phyloP scores from a whole-genome alignment of 2,888 invertebrate genomes.

The Perizoma affinitatum region DNA sequence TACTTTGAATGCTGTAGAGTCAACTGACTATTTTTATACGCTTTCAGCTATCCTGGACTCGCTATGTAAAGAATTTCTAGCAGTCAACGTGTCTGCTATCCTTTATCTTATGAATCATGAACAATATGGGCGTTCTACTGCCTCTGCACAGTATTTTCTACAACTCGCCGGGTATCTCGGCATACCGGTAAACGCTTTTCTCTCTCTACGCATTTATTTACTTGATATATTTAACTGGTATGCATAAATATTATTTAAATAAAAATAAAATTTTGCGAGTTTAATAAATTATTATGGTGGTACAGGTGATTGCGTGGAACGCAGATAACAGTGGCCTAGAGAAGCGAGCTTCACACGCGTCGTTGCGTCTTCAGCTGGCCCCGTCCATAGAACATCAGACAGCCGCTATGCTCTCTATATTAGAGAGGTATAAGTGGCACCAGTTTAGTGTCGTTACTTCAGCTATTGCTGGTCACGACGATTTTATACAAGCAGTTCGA shows the following conservation, averaged over 20 bases:
- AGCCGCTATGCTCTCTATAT: constrained; percentile 96
- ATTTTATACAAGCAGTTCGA: constrained; percentile 96
- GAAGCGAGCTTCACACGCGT: constrained; percentile 92
- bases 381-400: constrained; percentile 98
- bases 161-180: constrained; percentile 97
- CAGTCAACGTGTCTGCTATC: constrained; percentile 95
- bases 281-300: constrained; percentile 9
- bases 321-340: constrained; percentile 97
- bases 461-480: constrained; percentile 96
- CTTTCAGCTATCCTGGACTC: constrained; percentile 93
- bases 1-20: constrained; percentile 39
- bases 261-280: not conserved
- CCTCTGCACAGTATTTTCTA: constrained; percentile 96
- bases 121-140: constrained; percentile 95
- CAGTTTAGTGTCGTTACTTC: constrained; percentile 97
- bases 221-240: constrained; percentile 5
- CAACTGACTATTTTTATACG: constrained; percentile 55
- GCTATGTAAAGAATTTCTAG: constrained; percentile 94
- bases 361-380: constrained; percentile 95
- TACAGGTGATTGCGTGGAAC: constrained; percentile 96
- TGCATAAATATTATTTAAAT: too few relatives aligned
- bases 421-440: constrained; percentile 98
- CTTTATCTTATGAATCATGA: constrained; percentile 98
- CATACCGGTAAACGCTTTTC: constrained; percentile 88
- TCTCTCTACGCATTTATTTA: constrained; percentile 33